phyloP scores from a whole-genome alignment of 2,797 vertebrate species.

The Triplophysa yarkandensis region DNA sequence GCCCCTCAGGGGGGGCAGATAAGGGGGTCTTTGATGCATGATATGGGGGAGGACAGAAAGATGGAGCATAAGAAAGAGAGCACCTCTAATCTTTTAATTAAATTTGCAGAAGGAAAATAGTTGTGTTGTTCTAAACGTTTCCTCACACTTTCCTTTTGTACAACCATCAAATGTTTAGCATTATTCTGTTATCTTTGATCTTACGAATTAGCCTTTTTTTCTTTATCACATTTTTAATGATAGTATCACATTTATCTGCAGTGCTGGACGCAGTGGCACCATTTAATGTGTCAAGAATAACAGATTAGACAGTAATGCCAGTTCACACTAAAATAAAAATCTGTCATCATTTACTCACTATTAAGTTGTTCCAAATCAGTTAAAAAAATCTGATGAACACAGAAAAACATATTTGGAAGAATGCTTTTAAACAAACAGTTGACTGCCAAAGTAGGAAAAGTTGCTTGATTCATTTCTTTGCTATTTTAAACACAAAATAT shows the following conservation, averaged over 20 bases:
- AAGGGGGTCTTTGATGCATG: slow-evolving; percentile 60
- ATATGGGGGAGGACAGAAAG: slow-evolving; percentile 23
- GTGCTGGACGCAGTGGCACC: not conserved
- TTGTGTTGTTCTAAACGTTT: slow-evolving; percentile 2
- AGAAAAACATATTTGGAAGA: too few species aligned
- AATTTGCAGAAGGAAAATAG: slow-evolving; percentile 23
- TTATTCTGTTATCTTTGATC: not conserved
- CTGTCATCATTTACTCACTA: too few species aligned
- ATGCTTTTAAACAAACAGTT: too few species aligned
- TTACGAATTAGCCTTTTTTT: slow-evolving; percentile 1
- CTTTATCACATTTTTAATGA: not conserved
- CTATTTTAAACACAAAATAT: too few species aligned
- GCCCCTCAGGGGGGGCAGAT: slow-evolving; percentile 55
- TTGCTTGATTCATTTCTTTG: too few species aligned
- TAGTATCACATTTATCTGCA: not conserved
- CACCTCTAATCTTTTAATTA: slow-evolving; percentile 46
- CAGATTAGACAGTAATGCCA: too few species aligned
- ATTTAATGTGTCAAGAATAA: not conserved
- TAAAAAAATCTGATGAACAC: too few species aligned
- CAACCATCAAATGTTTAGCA: not conserved
- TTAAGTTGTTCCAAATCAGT: too few species aligned
- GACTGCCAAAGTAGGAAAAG: too few species aligned
- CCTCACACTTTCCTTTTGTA: not conserved
- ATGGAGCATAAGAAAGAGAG: slow-evolving; percentile 46
- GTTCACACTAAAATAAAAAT: too few species aligned